phyloP scores from a whole-genome alignment of 2,888 invertebrate genomes.

The Pasiphila rectangulata region DNA sequence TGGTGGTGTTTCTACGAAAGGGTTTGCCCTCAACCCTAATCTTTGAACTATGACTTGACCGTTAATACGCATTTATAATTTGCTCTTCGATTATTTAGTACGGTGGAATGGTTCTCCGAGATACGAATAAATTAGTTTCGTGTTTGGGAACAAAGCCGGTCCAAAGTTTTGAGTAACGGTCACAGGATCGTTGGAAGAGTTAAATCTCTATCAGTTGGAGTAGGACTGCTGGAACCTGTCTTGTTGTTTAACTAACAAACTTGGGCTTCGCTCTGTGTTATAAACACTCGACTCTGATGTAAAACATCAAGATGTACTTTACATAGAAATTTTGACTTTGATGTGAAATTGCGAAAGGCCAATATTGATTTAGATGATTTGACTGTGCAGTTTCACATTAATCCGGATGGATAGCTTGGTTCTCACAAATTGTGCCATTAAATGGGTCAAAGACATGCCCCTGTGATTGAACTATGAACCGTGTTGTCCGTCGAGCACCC shows the following conservation, averaged over 20 bases:
- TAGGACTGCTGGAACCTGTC: conserved; percentile 52
- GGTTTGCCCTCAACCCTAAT: conserved; percentile 78
- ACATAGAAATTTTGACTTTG: conserved; percentile 18
- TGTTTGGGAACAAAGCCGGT: conserved; percentile 77
- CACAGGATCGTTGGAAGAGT: conserved; percentile 70
- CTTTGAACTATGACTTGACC: conserved; percentile 81
- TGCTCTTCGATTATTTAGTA: conserved; percentile 78
- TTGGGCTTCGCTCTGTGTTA: conserved; percentile 41
- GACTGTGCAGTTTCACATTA: conserved; percentile 1
- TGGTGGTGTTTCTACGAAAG: conserved; percentile 60
- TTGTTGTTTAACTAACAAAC: conserved; percentile 55
- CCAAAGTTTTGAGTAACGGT: conserved; percentile 77
- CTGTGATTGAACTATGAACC: conserved; percentile 48
- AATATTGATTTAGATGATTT: conserved; percentile 14
- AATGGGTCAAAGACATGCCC: conserved; percentile 37
- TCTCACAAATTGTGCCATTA: conserved; percentile 15
- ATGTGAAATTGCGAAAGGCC: conserved; percentile 18
- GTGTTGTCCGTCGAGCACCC: conserved; percentile 39
- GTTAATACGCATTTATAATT: conserved; percentile 81
- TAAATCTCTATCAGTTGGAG: conserved; percentile 59
- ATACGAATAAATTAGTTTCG: conserved; percentile 80
- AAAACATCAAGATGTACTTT: conserved; percentile 20
- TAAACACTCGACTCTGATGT: conserved; percentile 27
- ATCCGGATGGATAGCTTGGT: background rate
- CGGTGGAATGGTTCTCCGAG: conserved; percentile 64